Evolutionary conservation across 2,113 vertebrate species (phyloP).

Genomic region (Varanus komodoensis): DNA sequence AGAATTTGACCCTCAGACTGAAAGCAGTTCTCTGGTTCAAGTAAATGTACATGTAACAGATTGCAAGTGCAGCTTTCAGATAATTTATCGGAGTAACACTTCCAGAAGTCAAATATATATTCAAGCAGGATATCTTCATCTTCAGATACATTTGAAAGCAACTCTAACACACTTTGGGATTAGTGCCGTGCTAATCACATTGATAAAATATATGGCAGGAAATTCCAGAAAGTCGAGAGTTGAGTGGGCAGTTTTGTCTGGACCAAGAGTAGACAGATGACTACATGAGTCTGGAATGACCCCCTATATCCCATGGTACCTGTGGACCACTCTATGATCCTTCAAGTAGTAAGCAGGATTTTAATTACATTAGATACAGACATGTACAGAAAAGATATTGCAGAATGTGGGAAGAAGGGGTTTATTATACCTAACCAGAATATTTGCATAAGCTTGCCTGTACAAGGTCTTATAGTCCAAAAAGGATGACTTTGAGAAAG

Average conservation of each 20-base stretch:
- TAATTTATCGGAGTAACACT: constrained; percentile 10
- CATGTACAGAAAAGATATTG: neutral
- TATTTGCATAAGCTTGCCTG: neutral
- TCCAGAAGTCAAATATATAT: neutral
- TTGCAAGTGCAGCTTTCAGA: neutral
- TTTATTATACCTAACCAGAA: neutral
- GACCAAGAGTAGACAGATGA: neutral
- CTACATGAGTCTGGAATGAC: neutral
- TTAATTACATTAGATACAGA: neutral
- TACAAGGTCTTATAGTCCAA: neutral
- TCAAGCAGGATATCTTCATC: neutral
- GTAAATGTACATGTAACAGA: neutral
- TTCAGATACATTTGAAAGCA: constrained; percentile 15
- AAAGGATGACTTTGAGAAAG: neutral
- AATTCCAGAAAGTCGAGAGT: neutral
- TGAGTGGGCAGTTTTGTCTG: no score
- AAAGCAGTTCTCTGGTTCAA: neutral
- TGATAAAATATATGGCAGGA: neutral
- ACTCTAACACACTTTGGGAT: neutral
- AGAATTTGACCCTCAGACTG: no score
- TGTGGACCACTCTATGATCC: neutral
- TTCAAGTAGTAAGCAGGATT: neutral
- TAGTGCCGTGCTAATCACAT: neutral
- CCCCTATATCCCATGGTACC: no score
- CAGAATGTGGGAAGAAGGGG: neutral